phyloP scores from a whole-genome alignment of 2,888 invertebrate genomes.

The Leptinotarsa peninsularis region DNA sequence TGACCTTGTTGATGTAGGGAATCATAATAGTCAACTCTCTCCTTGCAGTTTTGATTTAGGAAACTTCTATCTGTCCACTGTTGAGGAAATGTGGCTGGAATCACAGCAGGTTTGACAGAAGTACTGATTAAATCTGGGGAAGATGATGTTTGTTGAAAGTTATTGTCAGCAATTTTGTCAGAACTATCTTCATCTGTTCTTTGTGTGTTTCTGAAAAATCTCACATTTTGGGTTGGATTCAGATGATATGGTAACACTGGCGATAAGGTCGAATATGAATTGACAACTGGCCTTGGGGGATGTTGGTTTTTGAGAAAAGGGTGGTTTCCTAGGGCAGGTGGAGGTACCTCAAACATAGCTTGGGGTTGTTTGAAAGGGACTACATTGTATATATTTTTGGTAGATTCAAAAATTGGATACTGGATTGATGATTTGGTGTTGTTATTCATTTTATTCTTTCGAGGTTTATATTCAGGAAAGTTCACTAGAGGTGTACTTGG shows the following conservation, averaged over 20 bases:
- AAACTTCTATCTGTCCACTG: neutral
- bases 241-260: conserved; percentile 23
- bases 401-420: neutral
- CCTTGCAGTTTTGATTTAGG: conserved; percentile 3
- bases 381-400: neutral
- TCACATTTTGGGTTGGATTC: neutral
- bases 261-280: conserved; percentile 29
- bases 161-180: conserved; percentile 1
- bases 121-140: conserved; percentile 39
- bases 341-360: conserved; percentile 3
- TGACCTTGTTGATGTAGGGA: neutral
- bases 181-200: conserved; percentile 3
- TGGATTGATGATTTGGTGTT: neutral
- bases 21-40: neutral
- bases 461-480: neutral
- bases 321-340: neutral
- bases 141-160: conserved; percentile 3
- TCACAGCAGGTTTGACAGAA: conserved; percentile 31
- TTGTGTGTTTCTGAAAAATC: neutral
- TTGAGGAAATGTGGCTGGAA: conserved; percentile 24
- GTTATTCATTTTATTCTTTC: neutral
- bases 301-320: neutral
- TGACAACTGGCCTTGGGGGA: conserved; percentile 1
- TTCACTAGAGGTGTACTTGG: neutral
- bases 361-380: neutral